These are phyloP conservation scores for Thera obeliscata DNA, from an alignment of 2,888 invertebrate genomes.

Conservation along the genomic window DNA sequence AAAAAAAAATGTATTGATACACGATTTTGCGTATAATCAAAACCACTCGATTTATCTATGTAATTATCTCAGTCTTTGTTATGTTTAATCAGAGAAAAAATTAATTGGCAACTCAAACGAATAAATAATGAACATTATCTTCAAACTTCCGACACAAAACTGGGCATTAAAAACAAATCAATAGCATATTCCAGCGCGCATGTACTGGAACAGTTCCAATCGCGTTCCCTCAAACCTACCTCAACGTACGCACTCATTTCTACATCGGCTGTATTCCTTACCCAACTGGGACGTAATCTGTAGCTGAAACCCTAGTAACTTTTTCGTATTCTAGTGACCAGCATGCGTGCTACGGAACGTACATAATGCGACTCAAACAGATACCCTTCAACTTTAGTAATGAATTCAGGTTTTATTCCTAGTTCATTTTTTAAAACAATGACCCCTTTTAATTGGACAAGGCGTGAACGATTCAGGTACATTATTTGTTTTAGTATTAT, in stretches of 20 bases:
- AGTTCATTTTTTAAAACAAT: slow-evolving; percentile 1
- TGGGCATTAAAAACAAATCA: slow-evolving; percentile 35
- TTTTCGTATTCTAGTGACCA: slow-evolving; percentile 18
- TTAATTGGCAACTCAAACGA: neutral
- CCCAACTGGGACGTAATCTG: slow-evolving; percentile 9
- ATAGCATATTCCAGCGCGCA: slow-evolving; percentile 38
- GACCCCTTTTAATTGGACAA: neutral
- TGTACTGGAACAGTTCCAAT: slow-evolving; percentile 40
- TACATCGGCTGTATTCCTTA: slow-evolving; percentile 10
- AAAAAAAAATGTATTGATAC: too few species aligned
- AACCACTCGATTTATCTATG: too few species aligned
- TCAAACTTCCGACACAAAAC: slow-evolving; percentile 1
- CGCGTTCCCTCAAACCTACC: slow-evolving; percentile 33
- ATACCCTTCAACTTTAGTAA: slow-evolving; percentile 44
- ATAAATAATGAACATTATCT: neutral
- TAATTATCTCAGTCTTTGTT: neutral
- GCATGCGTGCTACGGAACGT: slow-evolving; percentile 41
- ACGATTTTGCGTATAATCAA: too few species aligned
- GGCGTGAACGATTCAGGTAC: too few species aligned
- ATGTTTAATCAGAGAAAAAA: neutral
- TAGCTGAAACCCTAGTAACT: slow-evolving; percentile 9
- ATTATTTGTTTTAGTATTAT: too few species aligned
- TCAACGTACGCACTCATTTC: slow-evolving; percentile 27
- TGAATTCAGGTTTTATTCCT: slow-evolving; percentile 7
- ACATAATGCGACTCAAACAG: slow-evolving; percentile 44